A percentile compares a stretch with the other conserved stretches of the same genome.
Conservation (phyloP, 2,113 vertebrate species). For the Corydoras maculifer region DNA sequence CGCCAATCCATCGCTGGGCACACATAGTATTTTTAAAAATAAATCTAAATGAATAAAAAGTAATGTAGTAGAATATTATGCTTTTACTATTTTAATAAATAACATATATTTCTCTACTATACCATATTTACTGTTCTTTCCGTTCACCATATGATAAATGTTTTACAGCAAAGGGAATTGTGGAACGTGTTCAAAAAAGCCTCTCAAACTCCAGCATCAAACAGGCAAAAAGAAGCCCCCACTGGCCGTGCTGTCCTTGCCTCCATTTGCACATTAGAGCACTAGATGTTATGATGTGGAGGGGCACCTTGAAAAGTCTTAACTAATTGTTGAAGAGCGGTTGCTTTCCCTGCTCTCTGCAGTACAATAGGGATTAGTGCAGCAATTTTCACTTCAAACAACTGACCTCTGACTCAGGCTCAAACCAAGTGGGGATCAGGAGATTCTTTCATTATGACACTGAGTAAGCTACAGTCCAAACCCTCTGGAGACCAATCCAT, state of each 20-base stretch:
- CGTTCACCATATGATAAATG: background rate
- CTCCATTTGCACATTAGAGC: conserved; percentile 24
- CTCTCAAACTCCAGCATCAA: conserved; percentile 12
- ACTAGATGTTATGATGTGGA: conserved; percentile 33
- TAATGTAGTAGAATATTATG: no score
- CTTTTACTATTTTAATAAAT: no score
- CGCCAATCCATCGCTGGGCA: no score
- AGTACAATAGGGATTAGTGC: conserved; percentile 36
- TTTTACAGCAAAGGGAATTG: background rate
- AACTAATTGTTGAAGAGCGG: conserved; percentile 38
- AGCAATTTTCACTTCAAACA: conserved; percentile 42
- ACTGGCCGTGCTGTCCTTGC: conserved; percentile 3
- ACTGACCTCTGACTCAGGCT: conserved; percentile 37
- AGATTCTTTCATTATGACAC: conserved; percentile 44
- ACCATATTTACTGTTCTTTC: no score
- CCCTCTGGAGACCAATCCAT: conserved; percentile 35
- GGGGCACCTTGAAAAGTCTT: conserved; percentile 41
- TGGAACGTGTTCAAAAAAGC: background rate
- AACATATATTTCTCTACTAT: no score
- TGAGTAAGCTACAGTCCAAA: conserved; percentile 29
- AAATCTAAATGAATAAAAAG: no score
- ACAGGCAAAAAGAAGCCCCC: background rate
- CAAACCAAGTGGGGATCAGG: conserved; percentile 39
- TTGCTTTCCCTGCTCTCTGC: conserved; percentile 2
- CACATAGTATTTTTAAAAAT: no score